These are phyloP conservation scores for Lacanobia oleracea DNA, from an alignment of 2,888 invertebrate species.

Conservation along the genomic window DNA sequence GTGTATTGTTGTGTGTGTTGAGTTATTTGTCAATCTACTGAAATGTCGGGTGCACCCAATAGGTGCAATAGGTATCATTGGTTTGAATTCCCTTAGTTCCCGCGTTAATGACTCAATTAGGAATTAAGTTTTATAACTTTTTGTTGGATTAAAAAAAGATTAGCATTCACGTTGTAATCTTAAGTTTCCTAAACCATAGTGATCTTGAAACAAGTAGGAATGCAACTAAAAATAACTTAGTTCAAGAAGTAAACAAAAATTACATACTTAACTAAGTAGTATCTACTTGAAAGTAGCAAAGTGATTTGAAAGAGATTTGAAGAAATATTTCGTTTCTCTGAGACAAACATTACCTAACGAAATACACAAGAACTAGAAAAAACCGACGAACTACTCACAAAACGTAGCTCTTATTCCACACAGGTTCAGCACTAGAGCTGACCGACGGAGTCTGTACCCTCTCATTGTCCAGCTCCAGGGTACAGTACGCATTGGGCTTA, in stretches of 20 bases:
- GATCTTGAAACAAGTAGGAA: not conserved
- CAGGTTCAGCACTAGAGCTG: slow-evolving; percentile 72
- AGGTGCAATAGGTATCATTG: too few relatives aligned
- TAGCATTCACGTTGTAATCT: not conserved
- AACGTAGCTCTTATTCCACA: slow-evolving; percentile 83
- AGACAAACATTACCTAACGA: not conserved
- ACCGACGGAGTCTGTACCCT: slow-evolving; percentile 79
- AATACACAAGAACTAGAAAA: not conserved
- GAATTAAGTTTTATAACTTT: not conserved
- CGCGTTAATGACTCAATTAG: not conserved
- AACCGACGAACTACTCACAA: slow-evolving; percentile 79
- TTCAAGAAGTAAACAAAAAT: too few relatives aligned
- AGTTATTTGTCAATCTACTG: too few relatives aligned
- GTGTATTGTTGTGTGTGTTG: too few relatives aligned
- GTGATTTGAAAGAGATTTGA: too few relatives aligned
- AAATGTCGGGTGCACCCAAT: too few relatives aligned
- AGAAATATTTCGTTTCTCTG: not conserved
- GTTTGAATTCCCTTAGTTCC: too few relatives aligned
- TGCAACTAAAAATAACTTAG: not conserved
- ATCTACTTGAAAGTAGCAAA: too few relatives aligned
- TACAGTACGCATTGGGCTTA: slow-evolving; percentile 80
- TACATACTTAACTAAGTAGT: too few relatives aligned
- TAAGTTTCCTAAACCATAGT: not conserved
- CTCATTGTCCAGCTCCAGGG: slow-evolving; percentile 84
- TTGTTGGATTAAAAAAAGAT: not conserved